phyloP scores from a whole-genome alignment of 23 tunicate species.

The Halocynthia roretzi region DNA sequence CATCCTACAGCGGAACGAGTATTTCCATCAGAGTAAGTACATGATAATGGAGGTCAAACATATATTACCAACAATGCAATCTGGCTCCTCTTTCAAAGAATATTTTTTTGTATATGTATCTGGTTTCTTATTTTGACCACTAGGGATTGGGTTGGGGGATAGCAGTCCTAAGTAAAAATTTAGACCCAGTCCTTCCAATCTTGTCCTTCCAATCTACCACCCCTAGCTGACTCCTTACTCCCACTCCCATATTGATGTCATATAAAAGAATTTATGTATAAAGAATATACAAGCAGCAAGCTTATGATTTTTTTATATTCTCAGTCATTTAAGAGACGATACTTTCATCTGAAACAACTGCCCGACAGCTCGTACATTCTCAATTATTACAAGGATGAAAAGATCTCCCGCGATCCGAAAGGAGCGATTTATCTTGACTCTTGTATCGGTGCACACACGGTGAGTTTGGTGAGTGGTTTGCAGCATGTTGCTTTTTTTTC shows the following conservation, averaged over 20 bases:
- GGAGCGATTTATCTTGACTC: constrained; percentile 88
- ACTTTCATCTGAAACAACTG: constrained; percentile 64
- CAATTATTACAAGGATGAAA: constrained; percentile 90
- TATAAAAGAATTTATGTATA: too few relatives aligned
- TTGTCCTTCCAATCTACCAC: too few relatives aligned
- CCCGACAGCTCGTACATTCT: constrained; percentile 82
- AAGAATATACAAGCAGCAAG: too few relatives aligned
- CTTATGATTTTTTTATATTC: background rate
- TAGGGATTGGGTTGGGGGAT: too few relatives aligned
- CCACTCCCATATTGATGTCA: background rate
- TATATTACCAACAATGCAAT: too few relatives aligned
- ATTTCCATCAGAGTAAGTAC: constrained; percentile 19
- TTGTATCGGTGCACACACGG: constrained; percentile 76
- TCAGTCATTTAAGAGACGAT: constrained; percentile 85
- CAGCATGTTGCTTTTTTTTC: constrained; percentile 8
- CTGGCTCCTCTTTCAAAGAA: too few relatives aligned
- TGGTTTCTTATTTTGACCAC: too few relatives aligned
- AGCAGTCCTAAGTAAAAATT: too few relatives aligned
- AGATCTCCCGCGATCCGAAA: constrained; percentile 69
- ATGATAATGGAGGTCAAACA: too few relatives aligned
- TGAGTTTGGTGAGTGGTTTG: constrained; percentile 58
- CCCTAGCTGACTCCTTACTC: too few relatives aligned
- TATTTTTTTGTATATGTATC: too few relatives aligned
- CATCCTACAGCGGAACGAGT: constrained; percentile 31
- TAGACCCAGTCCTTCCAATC: too few relatives aligned